Conservation (phyloP, 2,797 vertebrate species). For the Somateria mollissima region DNA sequence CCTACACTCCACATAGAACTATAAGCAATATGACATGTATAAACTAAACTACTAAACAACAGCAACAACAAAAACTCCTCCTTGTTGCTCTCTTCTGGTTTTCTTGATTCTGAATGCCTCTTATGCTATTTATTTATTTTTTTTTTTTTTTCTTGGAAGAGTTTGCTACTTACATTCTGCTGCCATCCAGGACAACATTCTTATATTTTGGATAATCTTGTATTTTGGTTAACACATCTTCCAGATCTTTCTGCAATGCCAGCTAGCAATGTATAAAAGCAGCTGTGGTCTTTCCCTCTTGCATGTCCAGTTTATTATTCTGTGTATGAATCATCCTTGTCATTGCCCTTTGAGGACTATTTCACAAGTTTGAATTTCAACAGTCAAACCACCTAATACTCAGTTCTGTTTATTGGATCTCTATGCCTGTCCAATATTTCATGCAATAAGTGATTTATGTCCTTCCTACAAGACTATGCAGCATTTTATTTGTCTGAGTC, state of each 20-base stretch:
- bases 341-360: not conserved
- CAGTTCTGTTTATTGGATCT: not conserved
- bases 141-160: not conserved
- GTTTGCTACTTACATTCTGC: not conserved
- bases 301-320: not conserved
- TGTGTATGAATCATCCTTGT: not conserved
- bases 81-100: not conserved
- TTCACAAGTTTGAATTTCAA: not conserved
- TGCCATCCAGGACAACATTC: fast-evolving
- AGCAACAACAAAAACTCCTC: not conserved
- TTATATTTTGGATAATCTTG: not conserved
- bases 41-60: not conserved
- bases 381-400: not conserved
- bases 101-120: not conserved
- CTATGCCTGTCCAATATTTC: not conserved
- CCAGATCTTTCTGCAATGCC: not conserved
- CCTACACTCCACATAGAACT: not conserved
- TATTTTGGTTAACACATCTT: not conserved
- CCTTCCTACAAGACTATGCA: not conserved
- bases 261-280: not conserved
- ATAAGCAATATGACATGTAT: not conserved
- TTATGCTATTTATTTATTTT: not conserved
- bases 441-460: not conserved
- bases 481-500: not conserved
- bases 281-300: not conserved